Base-by-base conservation (phyloP, 2,888 invertebrate species). In the Lithophane socia region DNA sequence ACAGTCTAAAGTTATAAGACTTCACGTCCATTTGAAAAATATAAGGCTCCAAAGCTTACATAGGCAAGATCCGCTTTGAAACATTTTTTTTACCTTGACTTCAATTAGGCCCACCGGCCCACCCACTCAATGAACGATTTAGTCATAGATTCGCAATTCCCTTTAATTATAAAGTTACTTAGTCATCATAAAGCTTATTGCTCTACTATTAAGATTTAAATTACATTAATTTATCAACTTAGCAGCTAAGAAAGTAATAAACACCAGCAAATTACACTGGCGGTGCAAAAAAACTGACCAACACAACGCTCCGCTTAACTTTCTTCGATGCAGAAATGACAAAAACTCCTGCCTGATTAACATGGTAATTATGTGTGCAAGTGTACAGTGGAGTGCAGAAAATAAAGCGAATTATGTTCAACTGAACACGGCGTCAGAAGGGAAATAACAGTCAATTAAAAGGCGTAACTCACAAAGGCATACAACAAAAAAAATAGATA, bases 291-390 rank as follows among this genome's bases (percentile, higher is more conserved):
- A 81, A 85, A 64, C 12, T 72, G 37, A 49, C 47, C 74, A 73
- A 70, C 71, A 77, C 52, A 86, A 66, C 69, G 69, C 65, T 69
- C 65, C 75, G 47, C 13, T 79, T 72, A 70, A 80, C 86, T 86
- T 80, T 83, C 84, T 58, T 80, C 66, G 58, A 63, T 77, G 66
- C 54, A 83, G 47, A 52, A 44, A 56, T 75, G 24, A 72, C 71
- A 83, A 85, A 86, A 83, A 86, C 63, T 56, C 8, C 47, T 65
- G 2, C 3, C 37, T 72, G 63, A 80, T 83, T 86, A 85, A 71
- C 77, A 83, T 74, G 70, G 71, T 80, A 73, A 85, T 80, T 63
- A 77, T 71, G 44, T 78, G 44, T 72, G 74, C 47, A 68, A 82
- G 29, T 74, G 54, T 68, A 61, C 63, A 75, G 58, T 24, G 72